Conservation (phyloP, 53 echinoderm and acorn worm genomes). For the Antedon mediterranea region DNA sequence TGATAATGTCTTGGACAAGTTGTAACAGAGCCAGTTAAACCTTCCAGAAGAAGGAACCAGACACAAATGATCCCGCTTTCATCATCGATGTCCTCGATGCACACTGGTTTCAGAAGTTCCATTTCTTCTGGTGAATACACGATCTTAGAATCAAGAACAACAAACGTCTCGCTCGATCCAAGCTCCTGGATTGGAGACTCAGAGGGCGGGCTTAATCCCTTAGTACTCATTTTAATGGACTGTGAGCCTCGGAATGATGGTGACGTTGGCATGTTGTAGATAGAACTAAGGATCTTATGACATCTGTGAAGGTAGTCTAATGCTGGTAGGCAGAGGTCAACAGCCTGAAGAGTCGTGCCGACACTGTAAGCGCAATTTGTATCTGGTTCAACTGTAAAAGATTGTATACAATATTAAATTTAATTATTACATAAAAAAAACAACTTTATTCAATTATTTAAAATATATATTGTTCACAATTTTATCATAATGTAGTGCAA, state of each 20-base stretch:
- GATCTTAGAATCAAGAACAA: not conserved
- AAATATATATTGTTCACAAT: too few species aligned
- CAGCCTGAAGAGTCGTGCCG: constrained; percentile 1
- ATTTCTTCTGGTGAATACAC: not conserved
- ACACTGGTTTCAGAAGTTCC: constrained; percentile 52
- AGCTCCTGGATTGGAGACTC: constrained; percentile 15
- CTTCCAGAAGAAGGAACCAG: constrained; percentile 90
- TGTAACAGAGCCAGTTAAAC: constrained; percentile 81
- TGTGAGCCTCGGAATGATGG: constrained; percentile 76
- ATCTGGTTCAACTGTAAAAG: not conserved
- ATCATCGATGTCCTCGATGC: constrained; percentile 71
- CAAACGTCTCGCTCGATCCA: constrained; percentile 3
- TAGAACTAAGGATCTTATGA: constrained; percentile 93
- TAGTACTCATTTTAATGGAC: constrained; percentile 70
- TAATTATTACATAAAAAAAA: too few species aligned
- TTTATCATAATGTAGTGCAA: too few species aligned
- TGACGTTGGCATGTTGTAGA: constrained; percentile 78
- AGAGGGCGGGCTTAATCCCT: constrained; percentile 16
- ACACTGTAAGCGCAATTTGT: not conserved
- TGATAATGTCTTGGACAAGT: constrained; percentile 78
- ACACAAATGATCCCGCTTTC: constrained; percentile 74
- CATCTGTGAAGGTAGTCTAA: constrained; percentile 88
- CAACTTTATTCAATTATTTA: too few species aligned
- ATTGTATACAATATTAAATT: too few species aligned
- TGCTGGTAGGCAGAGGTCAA: constrained; percentile 90